These are phyloP conservation scores for Cerastoderma edule DNA, from an alignment of 2,888 invertebrate species.

Conservation along the genomic window DNA sequence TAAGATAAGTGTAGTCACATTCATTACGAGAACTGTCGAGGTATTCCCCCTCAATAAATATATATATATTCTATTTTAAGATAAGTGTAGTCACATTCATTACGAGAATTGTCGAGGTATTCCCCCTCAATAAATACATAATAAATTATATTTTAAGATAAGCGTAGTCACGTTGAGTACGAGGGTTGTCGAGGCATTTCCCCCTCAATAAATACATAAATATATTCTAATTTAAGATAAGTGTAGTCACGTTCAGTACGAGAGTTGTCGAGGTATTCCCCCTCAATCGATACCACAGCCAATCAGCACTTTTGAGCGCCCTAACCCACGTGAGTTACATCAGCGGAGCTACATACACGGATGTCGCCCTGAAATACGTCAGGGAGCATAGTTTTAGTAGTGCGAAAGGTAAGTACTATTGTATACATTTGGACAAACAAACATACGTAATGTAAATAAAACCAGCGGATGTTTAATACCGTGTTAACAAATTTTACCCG, in stretches of 20 bases:
- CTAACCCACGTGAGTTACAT: conserved; percentile 37
- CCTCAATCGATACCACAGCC: conserved; percentile 35
- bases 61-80: too few species aligned
- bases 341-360: conserved; percentile 57
- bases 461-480: too few species aligned
- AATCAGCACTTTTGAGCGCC: conserved; percentile 31
- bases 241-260: conserved; percentile 31
- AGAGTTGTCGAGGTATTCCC: conserved; percentile 29
- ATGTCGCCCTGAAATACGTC: conserved; percentile 51
- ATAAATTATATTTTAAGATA: conserved; percentile 26
- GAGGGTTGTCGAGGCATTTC: not conserved
- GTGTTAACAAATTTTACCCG: too few species aligned
- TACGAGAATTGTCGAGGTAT: not conserved
- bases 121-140: not conserved
- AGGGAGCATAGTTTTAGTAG: conserved; percentile 45
- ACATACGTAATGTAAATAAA: too few species aligned
- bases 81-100: too few species aligned
- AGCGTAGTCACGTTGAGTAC: too few species aligned
- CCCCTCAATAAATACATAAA: not conserved
- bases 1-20: too few species aligned
- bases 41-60: too few species aligned
- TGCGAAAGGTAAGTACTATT: conserved; percentile 49
- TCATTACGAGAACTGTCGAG: too few species aligned
- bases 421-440: too few species aligned
- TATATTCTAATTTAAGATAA: conserved; percentile 31